Conservation (phyloP, 2,113 vertebrate genomes). For the Ariopsis seemanni region DNA sequence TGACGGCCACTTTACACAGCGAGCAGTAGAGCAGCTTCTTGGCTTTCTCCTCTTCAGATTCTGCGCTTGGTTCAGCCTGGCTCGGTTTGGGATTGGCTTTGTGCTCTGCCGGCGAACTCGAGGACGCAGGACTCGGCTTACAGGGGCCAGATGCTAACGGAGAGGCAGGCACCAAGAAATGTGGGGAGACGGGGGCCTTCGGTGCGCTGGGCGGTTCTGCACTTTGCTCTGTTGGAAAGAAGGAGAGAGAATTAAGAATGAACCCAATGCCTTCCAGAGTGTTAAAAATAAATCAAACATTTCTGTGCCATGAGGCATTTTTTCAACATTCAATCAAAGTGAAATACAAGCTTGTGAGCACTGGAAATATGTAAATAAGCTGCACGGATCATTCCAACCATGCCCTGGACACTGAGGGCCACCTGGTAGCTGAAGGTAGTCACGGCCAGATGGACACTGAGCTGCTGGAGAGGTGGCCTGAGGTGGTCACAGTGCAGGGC, state of each 20-base stretch:
- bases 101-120: slow-evolving; percentile 58
- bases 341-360: not conserved
- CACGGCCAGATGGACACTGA: too few species aligned
- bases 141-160: slow-evolving; percentile 48
- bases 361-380: slow-evolving; percentile 1
- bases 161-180: slow-evolving; percentile 48
- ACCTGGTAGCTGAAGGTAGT: too few species aligned
- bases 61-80: slow-evolving; percentile 62
- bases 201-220: slow-evolving; percentile 29
- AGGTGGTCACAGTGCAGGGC: too few species aligned
- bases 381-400: not conserved
- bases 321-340: not conserved
- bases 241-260: not conserved
- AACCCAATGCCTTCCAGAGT: not conserved
- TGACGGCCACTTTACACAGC: slow-evolving; percentile 98
- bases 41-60: slow-evolving; percentile 95
- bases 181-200: slow-evolving; percentile 50
- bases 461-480: too few species aligned
- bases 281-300: not conserved
- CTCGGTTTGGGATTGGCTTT: slow-evolving; percentile 39
- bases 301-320: not conserved
- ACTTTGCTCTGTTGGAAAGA: slow-evolving; percentile 41
- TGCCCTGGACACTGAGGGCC: too few species aligned
- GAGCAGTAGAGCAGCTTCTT: slow-evolving; percentile 97
- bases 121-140: slow-evolving; percentile 59